Conservation (phyloP, 2,797 vertebrate genomes). For the Malacoctenus gilli region DNA sequence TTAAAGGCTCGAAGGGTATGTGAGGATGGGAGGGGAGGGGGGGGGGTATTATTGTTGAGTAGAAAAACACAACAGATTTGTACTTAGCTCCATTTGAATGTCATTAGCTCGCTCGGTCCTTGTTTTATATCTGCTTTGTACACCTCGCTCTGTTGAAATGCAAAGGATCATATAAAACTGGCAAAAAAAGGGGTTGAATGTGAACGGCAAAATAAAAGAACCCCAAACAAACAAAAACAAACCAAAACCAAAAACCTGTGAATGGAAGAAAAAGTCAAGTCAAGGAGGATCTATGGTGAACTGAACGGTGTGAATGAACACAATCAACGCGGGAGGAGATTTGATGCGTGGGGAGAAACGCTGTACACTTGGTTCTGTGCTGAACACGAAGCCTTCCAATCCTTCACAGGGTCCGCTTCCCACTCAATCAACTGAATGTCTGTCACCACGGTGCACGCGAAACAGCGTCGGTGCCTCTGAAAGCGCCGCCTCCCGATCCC, state of each 20-base stretch:
- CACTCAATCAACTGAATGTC: too few species aligned
- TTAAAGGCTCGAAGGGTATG: slow-evolving; percentile 59
- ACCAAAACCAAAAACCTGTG: slow-evolving; percentile 18
- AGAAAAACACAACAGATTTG: slow-evolving; percentile 43
- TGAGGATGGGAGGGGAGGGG: slow-evolving; percentile 6
- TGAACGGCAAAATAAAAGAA: too few species aligned
- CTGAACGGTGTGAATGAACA: slow-evolving; percentile 20
- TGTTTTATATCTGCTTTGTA: slow-evolving; percentile 12
- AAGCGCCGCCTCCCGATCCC: slow-evolving; percentile 56
- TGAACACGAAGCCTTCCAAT: slow-evolving; percentile 30
- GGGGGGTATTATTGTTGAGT: slow-evolving; percentile 43
- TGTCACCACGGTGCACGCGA: slow-evolving; percentile 57
- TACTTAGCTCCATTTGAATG: slow-evolving; percentile 51
- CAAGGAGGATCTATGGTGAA: slow-evolving; percentile 24
- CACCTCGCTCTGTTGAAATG: not conserved
- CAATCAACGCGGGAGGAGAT: slow-evolving; percentile 23
- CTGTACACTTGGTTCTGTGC: slow-evolving; percentile 38
- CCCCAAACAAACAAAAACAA: slow-evolving; percentile 1
- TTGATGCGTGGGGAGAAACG: slow-evolving; percentile 36
- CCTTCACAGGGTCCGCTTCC: slow-evolving; percentile 22
- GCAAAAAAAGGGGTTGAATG: too few species aligned
- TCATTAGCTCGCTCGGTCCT: slow-evolving; percentile 45
- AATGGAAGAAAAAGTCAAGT: slow-evolving; percentile 21
- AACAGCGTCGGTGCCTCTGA: slow-evolving; percentile 44
- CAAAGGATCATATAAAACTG: too few species aligned